Evolutionary conservation across 2,797 vertebrate species (phyloP).

Genomic region (Austrolebias charrua): DNA sequence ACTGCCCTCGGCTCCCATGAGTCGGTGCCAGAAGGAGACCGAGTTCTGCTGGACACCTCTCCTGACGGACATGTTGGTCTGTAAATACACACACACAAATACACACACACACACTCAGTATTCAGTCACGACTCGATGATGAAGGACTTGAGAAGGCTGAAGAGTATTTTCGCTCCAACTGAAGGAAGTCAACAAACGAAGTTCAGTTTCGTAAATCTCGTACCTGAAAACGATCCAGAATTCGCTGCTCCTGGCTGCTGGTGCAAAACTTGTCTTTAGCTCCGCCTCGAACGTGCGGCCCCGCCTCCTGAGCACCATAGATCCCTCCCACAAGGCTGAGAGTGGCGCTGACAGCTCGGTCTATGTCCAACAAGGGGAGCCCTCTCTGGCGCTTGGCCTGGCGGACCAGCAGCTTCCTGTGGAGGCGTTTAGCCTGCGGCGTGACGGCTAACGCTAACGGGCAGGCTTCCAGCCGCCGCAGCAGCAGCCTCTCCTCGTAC

Average conservation of each 20-base stretch:
- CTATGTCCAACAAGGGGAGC: slow-evolving; percentile 90
- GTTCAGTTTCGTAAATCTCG: no score
- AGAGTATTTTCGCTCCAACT: no score
- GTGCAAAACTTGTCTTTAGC: slow-evolving; percentile 76
- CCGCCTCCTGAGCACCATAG: slow-evolving; percentile 83
- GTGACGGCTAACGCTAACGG: slow-evolving; percentile 88
- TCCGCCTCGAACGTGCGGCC: slow-evolving; percentile 44
- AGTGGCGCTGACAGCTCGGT: slow-evolving; percentile 85
- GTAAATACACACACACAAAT: not conserved
- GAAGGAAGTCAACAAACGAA: not conserved
- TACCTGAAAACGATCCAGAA: slow-evolving; percentile 96
- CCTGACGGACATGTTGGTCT: slow-evolving; percentile 79
- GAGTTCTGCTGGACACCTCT: slow-evolving; percentile 79
- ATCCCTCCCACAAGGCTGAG: slow-evolving; percentile 89
- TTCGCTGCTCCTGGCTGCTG: slow-evolving; percentile 87
- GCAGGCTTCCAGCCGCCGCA: slow-evolving; percentile 88
- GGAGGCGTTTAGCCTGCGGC: slow-evolving; percentile 86
- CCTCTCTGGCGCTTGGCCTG: slow-evolving; percentile 90
- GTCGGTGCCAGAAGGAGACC: slow-evolving; percentile 88
- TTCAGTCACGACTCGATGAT: no score
- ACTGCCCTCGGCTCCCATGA: slow-evolving; percentile 87
- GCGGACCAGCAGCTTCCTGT: slow-evolving; percentile 88
- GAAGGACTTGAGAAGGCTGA: no score
- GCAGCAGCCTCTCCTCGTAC: slow-evolving; percentile 90
- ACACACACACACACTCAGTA: no score